These are phyloP conservation scores for Coelopa pilipes DNA, from an alignment of 2,888 invertebrate genomes.

Conservation along the genomic window DNA sequence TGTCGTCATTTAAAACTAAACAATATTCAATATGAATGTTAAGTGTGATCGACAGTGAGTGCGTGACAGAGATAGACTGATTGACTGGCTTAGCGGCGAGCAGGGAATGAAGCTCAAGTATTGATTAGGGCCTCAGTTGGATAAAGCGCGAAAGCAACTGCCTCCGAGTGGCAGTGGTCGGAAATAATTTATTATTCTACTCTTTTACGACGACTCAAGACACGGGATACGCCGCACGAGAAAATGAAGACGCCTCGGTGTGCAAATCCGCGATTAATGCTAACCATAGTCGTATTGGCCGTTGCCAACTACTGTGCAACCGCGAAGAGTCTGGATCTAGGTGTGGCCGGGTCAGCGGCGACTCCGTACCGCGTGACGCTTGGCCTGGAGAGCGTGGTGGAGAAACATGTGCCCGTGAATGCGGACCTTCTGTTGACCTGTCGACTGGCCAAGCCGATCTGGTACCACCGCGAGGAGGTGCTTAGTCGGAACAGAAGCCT, in stretches of 20 bases:
- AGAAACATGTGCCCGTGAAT: slow-evolving; percentile 46
- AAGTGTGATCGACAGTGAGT: slow-evolving; percentile 15
- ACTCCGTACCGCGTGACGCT: slow-evolving; percentile 20
- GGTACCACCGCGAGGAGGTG: slow-evolving; percentile 51
- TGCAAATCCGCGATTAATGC: not conserved
- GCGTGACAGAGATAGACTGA: slow-evolving; percentile 25
- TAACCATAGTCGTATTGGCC: not conserved
- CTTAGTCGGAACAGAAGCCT: slow-evolving; percentile 41
- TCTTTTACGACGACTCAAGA: not conserved
- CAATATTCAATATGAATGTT: slow-evolving; percentile 34
- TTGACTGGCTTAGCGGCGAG: not conserved
- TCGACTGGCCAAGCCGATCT: slow-evolving; percentile 41
- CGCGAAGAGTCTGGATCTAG: slow-evolving; percentile 13
- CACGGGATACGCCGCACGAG: not conserved
- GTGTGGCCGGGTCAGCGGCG: not conserved
- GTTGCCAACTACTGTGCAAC: not conserved
- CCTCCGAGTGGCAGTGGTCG: too few relatives aligned
- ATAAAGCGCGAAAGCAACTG: slow-evolving; percentile 9
- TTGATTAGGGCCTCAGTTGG: slow-evolving; percentile 20
- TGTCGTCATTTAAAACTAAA: slow-evolving; percentile 35
- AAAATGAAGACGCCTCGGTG: slow-evolving; percentile 11
- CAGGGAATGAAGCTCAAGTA: slow-evolving; percentile 23
- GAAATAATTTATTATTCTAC: too few relatives aligned
- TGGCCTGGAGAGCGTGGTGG: slow-evolving; percentile 28
- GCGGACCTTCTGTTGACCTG: slow-evolving; percentile 50